phyloP scores from a whole-genome alignment of 2,113 vertebrate genomes.

The Loxodonta africana region DNA sequence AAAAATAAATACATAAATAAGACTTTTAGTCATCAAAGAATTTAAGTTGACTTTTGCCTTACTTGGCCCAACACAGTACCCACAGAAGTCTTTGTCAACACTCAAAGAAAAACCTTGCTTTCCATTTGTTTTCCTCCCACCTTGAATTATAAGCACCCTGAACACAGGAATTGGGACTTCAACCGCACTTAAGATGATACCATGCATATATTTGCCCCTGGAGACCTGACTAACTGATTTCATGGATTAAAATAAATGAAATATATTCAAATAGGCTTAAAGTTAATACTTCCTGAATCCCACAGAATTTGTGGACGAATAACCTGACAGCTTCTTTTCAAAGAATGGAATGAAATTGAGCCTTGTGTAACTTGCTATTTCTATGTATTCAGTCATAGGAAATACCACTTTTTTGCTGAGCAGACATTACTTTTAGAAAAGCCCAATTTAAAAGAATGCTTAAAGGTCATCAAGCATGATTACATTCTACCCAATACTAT shows the following conservation, averaged over 20 bases:
- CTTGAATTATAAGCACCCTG: not conserved
- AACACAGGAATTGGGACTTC: not conserved
- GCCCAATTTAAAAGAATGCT: constrained; percentile 80
- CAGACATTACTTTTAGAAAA: constrained; percentile 77
- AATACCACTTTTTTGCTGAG: constrained; percentile 54
- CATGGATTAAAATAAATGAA: not conserved
- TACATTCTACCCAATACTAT: constrained; percentile 82
- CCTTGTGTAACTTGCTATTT: not conserved
- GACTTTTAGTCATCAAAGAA: not conserved
- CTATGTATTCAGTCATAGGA: constrained; percentile 60
- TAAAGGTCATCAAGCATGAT: constrained; percentile 86
- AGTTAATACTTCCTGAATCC: constrained; percentile 59
- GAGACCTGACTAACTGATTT: not conserved
- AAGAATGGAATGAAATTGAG: not conserved
- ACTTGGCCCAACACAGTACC: not conserved
- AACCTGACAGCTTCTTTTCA: constrained; percentile 41
- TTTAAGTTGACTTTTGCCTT: not conserved
- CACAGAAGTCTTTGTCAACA: not conserved
- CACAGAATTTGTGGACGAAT: constrained; percentile 58
- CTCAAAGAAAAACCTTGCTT: not conserved
- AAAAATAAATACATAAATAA: not conserved
- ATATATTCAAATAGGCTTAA: constrained; percentile 48
- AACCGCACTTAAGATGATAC: not conserved
- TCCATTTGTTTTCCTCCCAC: not conserved
- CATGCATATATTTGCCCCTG: not conserved